Evolutionary conservation across 2,797 vertebrate species (phyloP).

Genomic region (Paratrypauchen microcephalus): DNA sequence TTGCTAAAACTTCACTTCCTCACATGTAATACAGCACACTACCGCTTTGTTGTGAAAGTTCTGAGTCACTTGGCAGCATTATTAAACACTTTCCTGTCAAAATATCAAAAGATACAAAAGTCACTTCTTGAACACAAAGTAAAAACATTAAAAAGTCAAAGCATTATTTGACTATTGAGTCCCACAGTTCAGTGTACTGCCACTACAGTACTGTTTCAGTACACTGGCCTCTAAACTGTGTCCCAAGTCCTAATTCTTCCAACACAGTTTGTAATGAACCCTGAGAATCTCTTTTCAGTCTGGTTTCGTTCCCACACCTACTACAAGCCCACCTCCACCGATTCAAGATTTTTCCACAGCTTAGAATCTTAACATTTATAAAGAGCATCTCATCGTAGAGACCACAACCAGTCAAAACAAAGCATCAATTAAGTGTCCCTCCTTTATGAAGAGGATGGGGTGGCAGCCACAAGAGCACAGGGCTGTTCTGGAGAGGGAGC

Average conservation of each 20-base stretch:
- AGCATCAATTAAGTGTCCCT: conserved; percentile 61
- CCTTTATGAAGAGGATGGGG: conserved; percentile 45
- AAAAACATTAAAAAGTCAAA: background rate
- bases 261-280: conserved; percentile 47
- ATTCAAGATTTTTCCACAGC: conserved; percentile 56
- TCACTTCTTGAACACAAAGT: too few relatives aligned
- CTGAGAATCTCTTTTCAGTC: conserved; percentile 62
- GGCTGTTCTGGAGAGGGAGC: conserved; percentile 62
- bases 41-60: background rate
- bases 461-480: conserved; percentile 63
- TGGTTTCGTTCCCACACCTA: conserved; percentile 67
- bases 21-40: background rate
- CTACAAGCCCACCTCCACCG: conserved; percentile 52
- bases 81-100: background rate
- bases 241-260: conserved; percentile 6
- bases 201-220: background rate
- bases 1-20: conserved; percentile 5
- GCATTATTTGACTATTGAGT: background rate
- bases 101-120: background rate
- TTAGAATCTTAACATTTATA: conserved; percentile 45
- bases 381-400: conserved; percentile 40
- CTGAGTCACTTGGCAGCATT: background rate
- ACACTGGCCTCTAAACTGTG: background rate
- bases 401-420: conserved; percentile 70
- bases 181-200: background rate